Base-by-base conservation (phyloP, 2,888 invertebrate species). In the Microplitis manilae region DNA sequence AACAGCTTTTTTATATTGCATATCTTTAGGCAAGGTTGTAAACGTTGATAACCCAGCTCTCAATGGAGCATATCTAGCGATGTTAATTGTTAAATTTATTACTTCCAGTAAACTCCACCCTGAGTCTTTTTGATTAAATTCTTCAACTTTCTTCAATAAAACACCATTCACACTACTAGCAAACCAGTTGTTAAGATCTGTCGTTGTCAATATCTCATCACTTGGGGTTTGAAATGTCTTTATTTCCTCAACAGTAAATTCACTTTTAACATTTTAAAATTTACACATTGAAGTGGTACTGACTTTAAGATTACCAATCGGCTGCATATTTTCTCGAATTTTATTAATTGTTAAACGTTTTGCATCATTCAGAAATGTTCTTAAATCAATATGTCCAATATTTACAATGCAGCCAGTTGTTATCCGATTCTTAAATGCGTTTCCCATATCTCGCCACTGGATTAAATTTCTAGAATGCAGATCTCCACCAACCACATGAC, bases 171-270 rank as follows among this genome's bases (percentile, higher is more conserved):
- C 68, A 62, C 80, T 65, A 40, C 8, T 50, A 7, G 2, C 2
- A 50, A 50, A 50, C 50, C 50, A 50, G 6, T 50, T 9, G 9
- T 50, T 9, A 7, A 50, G 9, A 50, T 50, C 50, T 9, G 50
- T 50, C 2, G 8, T 50, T 9, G 7, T 2, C 41, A 81, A 73
- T 60, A 85, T 82, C 6, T 79, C 69, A 17, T 79, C 67, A 68
- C 81, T 83, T 73, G 78, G 79, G 8, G 82, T 82, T 41, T 79
- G 79, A 77, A 85, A 84, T 75, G 72, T 77, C 77, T 84, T 83
- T 5, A 77, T 76, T 50, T 81, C 81, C 40, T 76, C 77, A 13
- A 73, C 68, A n/a, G 71, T 74, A 5, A 69, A 68, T 2, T 20
- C 62, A 30, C 76, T 70, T 73, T 77, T 76, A 4, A 17, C 7